Evolutionary conservation across 2,888 invertebrate genomes (phyloP).

Genomic region (Sphecodes monilicornis): DNA sequence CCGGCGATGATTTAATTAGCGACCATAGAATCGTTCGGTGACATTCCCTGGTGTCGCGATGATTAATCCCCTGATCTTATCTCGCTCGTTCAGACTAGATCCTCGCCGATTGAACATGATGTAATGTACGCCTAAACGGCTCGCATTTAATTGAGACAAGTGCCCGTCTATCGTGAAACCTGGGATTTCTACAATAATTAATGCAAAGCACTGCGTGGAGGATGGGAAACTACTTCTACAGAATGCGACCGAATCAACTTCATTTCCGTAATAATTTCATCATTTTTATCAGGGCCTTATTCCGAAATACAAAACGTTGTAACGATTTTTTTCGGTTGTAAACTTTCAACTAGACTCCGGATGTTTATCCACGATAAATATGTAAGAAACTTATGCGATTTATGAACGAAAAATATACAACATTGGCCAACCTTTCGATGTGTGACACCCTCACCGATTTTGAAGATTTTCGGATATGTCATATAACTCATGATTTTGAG

Average conservation of each 20-base stretch:
- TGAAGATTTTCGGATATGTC: no score
- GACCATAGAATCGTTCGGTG: neutral
- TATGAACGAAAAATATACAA: no score
- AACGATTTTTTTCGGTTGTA: no score
- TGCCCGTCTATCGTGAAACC: neutral
- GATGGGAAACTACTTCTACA: neutral
- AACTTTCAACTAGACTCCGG: no score
- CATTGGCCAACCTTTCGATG: no score
- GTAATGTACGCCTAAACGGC: neutral
- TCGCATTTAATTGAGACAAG: constrained; percentile 13
- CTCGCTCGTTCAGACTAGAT: neutral
- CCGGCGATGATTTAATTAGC: neutral
- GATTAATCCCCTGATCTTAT: constrained; percentile 14
- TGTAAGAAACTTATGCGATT: no score
- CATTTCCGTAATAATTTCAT: neutral
- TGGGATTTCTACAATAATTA: constrained; percentile 16
- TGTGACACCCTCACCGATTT: no score
- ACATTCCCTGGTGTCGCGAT: neutral
- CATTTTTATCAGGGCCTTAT: neutral
- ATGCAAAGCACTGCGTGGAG: neutral
- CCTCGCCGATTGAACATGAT: constrained; percentile 13
- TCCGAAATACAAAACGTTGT: no score
- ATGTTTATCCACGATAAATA: no score
- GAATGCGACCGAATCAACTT: neutral
- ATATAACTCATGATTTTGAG: no score